Evolutionary conservation across 2,797 vertebrate species (phyloP), one percentile per base, ranked within the genome.

Genomic region (Euphonia xanthogaster): DNA sequence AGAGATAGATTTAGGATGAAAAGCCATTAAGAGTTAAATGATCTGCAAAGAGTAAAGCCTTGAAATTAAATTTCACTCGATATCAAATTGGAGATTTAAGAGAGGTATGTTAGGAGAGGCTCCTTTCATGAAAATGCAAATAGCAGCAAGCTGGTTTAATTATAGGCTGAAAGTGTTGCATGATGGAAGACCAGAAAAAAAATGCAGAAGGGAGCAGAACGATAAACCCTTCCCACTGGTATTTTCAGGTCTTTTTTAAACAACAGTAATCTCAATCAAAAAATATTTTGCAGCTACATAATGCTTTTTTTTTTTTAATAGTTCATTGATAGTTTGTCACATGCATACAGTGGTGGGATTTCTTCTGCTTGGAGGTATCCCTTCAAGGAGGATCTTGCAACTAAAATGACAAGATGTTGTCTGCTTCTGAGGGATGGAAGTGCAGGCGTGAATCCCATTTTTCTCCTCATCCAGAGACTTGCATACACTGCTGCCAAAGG

Each of bases 111-210:
- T 81, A 94, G 71, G 85, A 88, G 58, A 92, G 86, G 30, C 14
- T 96, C 23, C 79, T 84, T 94, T 87, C 73, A 91, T 84, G 88
- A 65, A 92, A 92, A 94, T 87, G 88, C 84, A 95, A 95, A 96
- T 86, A 92, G 84, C 55, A 90, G 83, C 93, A 94, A 90, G 92
- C 90, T 94, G 83, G 66, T 95, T 97, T 96, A 96, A 96, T 96
- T 90, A 94, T 68, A 93, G 91, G 58, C 83, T 96, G 8, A 68
- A 81, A 83, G 76, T 37, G 23, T 51, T 55, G 68, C 72, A 85
- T 88, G 83, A 79, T 91, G 86, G 55, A 80, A 96, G 55, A 80
- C 15, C 39, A 68, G 67, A 4, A 80, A 66, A 74, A 80, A 74
- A 75, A 40, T 35, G 19, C 35, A 92, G 54, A 72, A 85, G 48